A percentile compares a stretch with the other conserved stretches of the same genome.
phyloP scores from a whole-genome alignment of 2,113 vertebrate species.

The Montifringilla adamsi region DNA sequence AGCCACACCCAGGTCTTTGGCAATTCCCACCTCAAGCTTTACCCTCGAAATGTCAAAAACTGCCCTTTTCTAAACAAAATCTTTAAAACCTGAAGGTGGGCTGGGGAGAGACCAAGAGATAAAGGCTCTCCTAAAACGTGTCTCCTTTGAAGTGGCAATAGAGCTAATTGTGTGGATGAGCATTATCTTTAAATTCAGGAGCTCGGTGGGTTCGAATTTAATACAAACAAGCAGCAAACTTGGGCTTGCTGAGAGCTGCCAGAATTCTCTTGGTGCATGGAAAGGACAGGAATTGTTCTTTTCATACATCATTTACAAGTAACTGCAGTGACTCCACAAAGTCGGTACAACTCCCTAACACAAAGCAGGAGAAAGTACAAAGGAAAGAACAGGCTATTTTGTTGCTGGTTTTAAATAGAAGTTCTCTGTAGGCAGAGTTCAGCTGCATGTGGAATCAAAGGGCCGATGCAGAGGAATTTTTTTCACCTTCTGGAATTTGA shows the following conservation, averaged over 20 bases:
- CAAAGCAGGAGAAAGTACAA: constrained; percentile 26
- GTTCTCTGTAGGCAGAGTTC: constrained; percentile 32
- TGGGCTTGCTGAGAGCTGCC: background rate
- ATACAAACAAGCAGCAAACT: background rate
- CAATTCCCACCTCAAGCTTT: background rate
- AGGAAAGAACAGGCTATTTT: constrained; percentile 31
- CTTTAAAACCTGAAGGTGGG: background rate
- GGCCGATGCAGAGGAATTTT: background rate
- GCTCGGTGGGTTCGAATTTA: background rate
- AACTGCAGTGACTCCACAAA: constrained; percentile 47
- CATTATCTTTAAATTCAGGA: background rate
- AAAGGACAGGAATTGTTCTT: constrained; percentile 25
- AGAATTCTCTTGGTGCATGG: background rate
- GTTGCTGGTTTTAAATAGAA: constrained; percentile 38
- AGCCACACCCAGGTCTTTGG: background rate
- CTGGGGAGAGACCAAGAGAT: background rate
- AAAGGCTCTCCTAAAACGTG: background rate
- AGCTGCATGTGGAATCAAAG: constrained; percentile 27
- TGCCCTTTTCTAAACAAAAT: background rate
- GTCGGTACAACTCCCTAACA: background rate
- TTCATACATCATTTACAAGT: constrained; percentile 57
- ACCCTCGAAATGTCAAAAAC: background rate
- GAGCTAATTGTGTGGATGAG: background rate
- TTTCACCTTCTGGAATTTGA: constrained; percentile 16
- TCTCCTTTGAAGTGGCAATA: background rate